Percentiles rank a stretch among this genome's conserved stretches.
Evolutionary conservation across 2,888 invertebrate genomes (phyloP).

Genomic region (Leptinotarsa juncta): DNA sequence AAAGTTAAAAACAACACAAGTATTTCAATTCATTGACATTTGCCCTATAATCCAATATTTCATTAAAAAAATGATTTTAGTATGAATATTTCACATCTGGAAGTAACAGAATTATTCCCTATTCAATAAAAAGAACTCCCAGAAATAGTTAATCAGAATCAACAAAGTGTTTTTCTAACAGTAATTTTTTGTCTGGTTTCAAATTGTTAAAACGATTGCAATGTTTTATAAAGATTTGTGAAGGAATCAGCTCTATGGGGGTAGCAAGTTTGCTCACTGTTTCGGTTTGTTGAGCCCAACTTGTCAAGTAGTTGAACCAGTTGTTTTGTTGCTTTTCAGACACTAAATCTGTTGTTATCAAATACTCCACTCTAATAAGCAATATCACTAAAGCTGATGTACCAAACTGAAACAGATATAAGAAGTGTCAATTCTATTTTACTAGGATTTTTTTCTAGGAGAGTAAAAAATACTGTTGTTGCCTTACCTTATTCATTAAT

Average conservation of each 20-base stretch:
- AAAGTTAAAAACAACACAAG: background rate
- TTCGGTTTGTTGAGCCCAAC: slow-evolving; percentile 65
- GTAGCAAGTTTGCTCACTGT: slow-evolving; percentile 54
- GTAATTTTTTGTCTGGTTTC: slow-evolving; percentile 53
- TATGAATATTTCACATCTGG: slow-evolving; percentile 29
- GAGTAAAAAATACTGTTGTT: too few species aligned
- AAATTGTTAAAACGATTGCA: slow-evolving; percentile 57
- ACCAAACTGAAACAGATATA: slow-evolving; percentile 67
- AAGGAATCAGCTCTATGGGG: slow-evolving; percentile 61
- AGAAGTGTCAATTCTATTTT: background rate
- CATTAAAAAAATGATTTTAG: slow-evolving; percentile 26
- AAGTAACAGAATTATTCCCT: slow-evolving; percentile 31
- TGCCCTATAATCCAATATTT: slow-evolving; percentile 33
- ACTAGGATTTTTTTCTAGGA: too few species aligned
- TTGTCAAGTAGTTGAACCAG: slow-evolving; percentile 71
- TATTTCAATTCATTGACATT: background rate
- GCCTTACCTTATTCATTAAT: slow-evolving; percentile 67
- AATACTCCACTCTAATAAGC: slow-evolving; percentile 67
- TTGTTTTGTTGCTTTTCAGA: slow-evolving; percentile 59
- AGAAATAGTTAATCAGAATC: slow-evolving; percentile 42
- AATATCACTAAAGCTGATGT: slow-evolving; percentile 69
- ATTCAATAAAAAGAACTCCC: slow-evolving; percentile 16
- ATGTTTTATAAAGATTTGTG: slow-evolving; percentile 59
- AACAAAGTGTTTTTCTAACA: slow-evolving; percentile 59
- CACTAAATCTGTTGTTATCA: slow-evolving; percentile 61